Percentiles rank a stretch among this genome's conserved stretches.
These are phyloP conservation scores for Otocyon megalotis DNA, from an alignment of 2,113 vertebrate genomes.

Conservation along the genomic window DNA sequence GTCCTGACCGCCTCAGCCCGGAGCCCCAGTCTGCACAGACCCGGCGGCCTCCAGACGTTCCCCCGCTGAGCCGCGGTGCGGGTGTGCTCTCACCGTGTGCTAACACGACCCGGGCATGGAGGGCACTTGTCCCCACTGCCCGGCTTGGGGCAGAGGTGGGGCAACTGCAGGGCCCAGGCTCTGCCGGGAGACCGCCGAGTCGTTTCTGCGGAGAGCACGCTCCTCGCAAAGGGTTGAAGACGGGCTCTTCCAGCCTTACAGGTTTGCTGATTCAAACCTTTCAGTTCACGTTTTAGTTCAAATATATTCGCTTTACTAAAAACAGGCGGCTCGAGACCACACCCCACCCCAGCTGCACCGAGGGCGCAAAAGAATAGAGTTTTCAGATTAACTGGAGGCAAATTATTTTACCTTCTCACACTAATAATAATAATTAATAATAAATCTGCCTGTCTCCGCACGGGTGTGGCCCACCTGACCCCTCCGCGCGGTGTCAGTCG, in stretches of 20 bases:
- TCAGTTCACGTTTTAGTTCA: slow-evolving; percentile 58
- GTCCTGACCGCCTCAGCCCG: background rate
- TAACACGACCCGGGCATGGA: background rate
- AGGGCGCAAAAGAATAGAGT: background rate
- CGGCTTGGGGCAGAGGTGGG: background rate
- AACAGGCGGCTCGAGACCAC: background rate
- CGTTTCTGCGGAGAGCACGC: background rate
- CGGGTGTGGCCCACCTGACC: slow-evolving; percentile 92
- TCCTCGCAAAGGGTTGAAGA: background rate
- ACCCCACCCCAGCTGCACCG: background rate
- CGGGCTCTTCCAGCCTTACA: background rate
- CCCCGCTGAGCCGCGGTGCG: background rate
- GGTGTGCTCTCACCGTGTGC: background rate
- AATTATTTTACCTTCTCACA: slow-evolving; percentile 32
- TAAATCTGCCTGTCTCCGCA: background rate
- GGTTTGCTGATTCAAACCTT: background rate
- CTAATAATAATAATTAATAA: background rate
- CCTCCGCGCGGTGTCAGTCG: slow-evolving; percentile 78
- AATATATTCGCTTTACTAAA: slow-evolving; percentile 63
- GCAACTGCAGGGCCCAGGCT: background rate
- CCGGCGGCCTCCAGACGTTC: background rate
- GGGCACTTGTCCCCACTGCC: background rate
- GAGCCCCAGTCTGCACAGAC: background rate
- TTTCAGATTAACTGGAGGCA: slow-evolving; percentile 17
- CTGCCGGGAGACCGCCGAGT: background rate